Percentiles rank a stretch among this genome's conserved stretches.
These are phyloP conservation scores for Coturnix japonica DNA, from an alignment of 2,113 vertebrate species.

Conservation along the genomic window DNA sequence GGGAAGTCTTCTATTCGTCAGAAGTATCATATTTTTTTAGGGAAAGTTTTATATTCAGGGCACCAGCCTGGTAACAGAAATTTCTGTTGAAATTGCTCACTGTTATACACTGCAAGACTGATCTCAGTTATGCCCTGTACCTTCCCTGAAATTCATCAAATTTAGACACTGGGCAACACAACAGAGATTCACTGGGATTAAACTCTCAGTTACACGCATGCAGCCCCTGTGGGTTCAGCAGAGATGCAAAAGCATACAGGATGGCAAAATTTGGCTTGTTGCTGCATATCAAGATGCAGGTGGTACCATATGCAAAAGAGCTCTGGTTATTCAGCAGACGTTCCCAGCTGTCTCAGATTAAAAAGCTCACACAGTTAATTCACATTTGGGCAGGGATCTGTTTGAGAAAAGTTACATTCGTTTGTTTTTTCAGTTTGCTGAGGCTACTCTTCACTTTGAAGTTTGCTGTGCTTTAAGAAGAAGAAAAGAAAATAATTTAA, in stretches of 20 bases:
- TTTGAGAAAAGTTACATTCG: neutral
- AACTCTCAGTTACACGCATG: conserved; percentile 31
- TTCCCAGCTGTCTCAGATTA: conserved; percentile 42
- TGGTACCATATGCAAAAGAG: conserved; percentile 31
- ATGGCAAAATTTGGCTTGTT: neutral
- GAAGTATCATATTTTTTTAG: neutral
- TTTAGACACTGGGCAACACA: neutral
- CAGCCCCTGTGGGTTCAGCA: neutral
- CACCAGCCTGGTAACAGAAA: neutral
- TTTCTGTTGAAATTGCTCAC: neutral
- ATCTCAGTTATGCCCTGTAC: neutral
- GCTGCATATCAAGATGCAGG: neutral
- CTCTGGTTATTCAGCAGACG: conserved; percentile 54
- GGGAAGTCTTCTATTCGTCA: neutral
- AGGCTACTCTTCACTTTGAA: neutral
- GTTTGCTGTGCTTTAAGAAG: neutral
- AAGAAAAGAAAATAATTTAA: neutral
- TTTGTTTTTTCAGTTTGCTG: neutral
- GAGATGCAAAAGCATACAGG: neutral
- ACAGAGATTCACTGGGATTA: neutral
- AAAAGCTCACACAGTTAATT: neutral
- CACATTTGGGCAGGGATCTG: neutral
- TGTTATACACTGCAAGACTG: neutral
- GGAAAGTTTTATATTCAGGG: neutral
- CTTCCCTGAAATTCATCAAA: neutral